Evolutionary conservation across 2,888 invertebrate genomes (phyloP), one percentile per base, ranked within the genome.

Genomic region (Tachina lurida): DNA sequence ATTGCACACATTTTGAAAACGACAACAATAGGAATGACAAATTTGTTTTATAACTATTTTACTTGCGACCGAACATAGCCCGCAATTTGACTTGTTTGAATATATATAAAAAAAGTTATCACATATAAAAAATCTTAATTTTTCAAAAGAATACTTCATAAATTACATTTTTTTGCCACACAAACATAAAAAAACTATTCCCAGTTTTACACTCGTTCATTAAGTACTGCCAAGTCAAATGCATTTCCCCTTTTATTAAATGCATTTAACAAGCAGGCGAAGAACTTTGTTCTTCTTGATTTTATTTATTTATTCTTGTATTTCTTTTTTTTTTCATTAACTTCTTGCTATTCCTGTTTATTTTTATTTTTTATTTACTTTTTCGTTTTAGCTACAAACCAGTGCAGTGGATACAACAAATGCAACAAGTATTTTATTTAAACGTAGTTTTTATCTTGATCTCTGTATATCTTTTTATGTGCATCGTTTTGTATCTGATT

Each of bases 401-500:
- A 73, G 63, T 63, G 63, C 54, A 45, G 54, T 45, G 31, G n/a
- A 56, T 45, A 41, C 47, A 41, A 77, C 58, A 58, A 31, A 68
- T 62, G 63, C 68, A 47, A 41, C 56, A 52, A n/a, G 56, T 22
- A 45, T 8, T 63, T 54, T 43, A 78, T 70, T 62, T 52, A 45
- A 70, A 54, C 31, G 39, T 47, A 54, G n/a, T 63, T 43, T 71
- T 70, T 77, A 65, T 75, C 81, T 81, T 45, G 60, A 81, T 81
- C 71, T 71, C 41, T 56, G 49, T 67, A 39, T 78, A 73, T 78
- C 73, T 56, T 74, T n/a, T 77, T 47, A 45, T 78, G 78, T 78
- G 60, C 68, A 84, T 56, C 70, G 78, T 84, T 84, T 62, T 73
- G 63, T 77, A 77, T 79, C 79, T 56, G 70, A 10, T 63, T 60